Conservation (phyloP, 2,888 invertebrate genomes). For the Drosophila fulvimacula region DNA sequence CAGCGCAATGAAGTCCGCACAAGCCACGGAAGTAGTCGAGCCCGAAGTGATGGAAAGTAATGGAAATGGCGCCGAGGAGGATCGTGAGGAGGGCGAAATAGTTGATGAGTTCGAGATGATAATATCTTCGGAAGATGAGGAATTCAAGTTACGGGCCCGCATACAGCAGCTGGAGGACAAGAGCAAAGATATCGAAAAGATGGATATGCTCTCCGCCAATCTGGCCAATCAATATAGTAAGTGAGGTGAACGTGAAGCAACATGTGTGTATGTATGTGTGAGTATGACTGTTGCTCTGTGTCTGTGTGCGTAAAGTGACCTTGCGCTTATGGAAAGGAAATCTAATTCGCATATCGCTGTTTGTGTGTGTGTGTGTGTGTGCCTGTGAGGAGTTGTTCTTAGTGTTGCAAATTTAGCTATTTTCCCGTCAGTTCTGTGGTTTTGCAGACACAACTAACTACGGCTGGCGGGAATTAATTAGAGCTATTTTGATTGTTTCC, state of each 20-base stretch:
- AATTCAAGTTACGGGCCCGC: conserved; percentile 81
- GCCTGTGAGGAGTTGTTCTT: background rate
- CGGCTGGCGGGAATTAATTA: too few relatives aligned
- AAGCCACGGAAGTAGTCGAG: conserved; percentile 18
- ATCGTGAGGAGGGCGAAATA: conserved; percentile 84
- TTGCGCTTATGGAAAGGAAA: conserved; percentile 17
- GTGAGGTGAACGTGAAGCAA: conserved; percentile 19
- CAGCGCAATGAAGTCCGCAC: conserved; percentile 21
- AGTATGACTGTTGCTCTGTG: background rate
- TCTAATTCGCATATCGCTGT: background rate
- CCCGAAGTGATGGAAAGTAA: conserved; percentile 41
- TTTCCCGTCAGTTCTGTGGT: too few relatives aligned
- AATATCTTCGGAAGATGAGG: conserved; percentile 84
- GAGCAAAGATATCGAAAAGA: conserved; percentile 84
- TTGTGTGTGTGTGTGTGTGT: background rate
- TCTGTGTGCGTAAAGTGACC: conserved; percentile 10
- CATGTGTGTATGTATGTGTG: conserved; percentile 16
- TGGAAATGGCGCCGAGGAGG: conserved; percentile 60
- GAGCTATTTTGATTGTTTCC: too few relatives aligned
- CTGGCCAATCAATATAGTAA: conserved; percentile 78
- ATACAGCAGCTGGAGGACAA: conserved; percentile 84
- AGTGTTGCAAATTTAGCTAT: too few relatives aligned
- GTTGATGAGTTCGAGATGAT: conserved; percentile 83
- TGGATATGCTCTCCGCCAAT: conserved; percentile 81
- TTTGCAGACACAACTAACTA: too few relatives aligned